These are phyloP conservation scores for Fulmarus glacialis DNA, from an alignment of 2,113 vertebrate species.

Conservation along the genomic window DNA sequence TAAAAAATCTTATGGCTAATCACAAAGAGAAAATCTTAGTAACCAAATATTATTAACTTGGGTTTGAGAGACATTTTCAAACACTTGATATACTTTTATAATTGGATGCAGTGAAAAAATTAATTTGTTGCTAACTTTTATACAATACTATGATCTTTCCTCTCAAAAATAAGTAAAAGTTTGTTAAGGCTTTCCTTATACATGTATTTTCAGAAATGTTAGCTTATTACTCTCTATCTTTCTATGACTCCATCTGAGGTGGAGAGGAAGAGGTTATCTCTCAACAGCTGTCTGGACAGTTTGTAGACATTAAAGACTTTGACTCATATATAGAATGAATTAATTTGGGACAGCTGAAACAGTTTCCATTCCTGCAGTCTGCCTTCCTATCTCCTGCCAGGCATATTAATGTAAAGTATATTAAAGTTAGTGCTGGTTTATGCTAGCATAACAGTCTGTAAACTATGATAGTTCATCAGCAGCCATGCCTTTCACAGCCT, in stretches of 20 bases:
- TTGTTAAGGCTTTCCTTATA: not conserved
- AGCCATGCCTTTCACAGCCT: slow-evolving; percentile 24
- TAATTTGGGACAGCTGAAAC: slow-evolving; percentile 27
- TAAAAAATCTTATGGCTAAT: not conserved
- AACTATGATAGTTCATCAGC: slow-evolving; percentile 6
- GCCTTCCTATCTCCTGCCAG: slow-evolving; percentile 9
- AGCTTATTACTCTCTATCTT: not conserved
- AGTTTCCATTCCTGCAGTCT: not conserved
- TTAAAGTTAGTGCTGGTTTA: slow-evolving; percentile 40
- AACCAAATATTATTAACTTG: not conserved
- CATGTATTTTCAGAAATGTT: not conserved
- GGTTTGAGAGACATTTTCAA: not conserved
- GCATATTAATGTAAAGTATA: slow-evolving; percentile 12
- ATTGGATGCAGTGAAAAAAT: not conserved
- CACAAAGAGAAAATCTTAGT: not conserved
- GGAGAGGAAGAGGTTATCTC: not conserved
- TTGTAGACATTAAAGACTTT: slow-evolving; percentile 11
- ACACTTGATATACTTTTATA: not conserved
- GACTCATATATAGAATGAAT: slow-evolving; percentile 8
- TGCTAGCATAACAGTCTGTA: slow-evolving; percentile 16
- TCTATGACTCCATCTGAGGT: not conserved
- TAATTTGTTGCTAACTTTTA: not conserved
- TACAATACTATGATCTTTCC: not conserved
- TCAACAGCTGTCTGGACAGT: not conserved
- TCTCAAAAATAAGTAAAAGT: not conserved